Evolutionary conservation across 2,888 invertebrate species (phyloP), one percentile per base, ranked within the genome.

Genomic region (Hypomecis atomaria): DNA sequence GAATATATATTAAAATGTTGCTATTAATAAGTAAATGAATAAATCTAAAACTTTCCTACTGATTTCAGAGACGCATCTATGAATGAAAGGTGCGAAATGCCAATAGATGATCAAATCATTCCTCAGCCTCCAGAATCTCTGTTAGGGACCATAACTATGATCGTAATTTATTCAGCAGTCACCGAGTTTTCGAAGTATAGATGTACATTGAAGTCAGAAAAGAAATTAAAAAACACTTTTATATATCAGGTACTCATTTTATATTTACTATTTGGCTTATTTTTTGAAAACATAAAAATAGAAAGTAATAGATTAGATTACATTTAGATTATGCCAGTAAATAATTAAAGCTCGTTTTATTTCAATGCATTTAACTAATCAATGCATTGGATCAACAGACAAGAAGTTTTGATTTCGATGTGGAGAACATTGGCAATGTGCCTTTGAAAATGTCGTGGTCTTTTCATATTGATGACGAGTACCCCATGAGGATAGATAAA

Each of bases 151-250:
- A 82, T 90, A 11, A 79, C 78, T 5, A 89, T 95, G 64, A 78
- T 90, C 10, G 74, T 95, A 4, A 77, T 93, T 5, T 86, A 94
- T 67, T 93, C 91, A 4, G 93, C 90, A 3, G 79, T 83, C 11
- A 93, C 94, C 0, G 94, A 94, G 72, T 94, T 93, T 70, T 87
- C 93, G 0, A 88, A 88, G 72, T 95, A 93, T 70, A 66, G 69
- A 0, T 93, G 93, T 68, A 74, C 82, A 2, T 76, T 93, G n/a
- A 70, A 81, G 4, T 86, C 92, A 50, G 78, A 84, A 63, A 88
- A 92, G 23, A 53, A 75, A 52, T 87, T 95, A 65, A 82, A 82
- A 4, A 94, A 95, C 69, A 95, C 94, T 0, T 93, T 94, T 69
- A 92, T 95, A 75, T 94, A 90, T 74, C 85, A 92, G 83, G 92